Conservation (phyloP, 2,797 vertebrate genomes). For the Distichodus sexfasciatus region DNA sequence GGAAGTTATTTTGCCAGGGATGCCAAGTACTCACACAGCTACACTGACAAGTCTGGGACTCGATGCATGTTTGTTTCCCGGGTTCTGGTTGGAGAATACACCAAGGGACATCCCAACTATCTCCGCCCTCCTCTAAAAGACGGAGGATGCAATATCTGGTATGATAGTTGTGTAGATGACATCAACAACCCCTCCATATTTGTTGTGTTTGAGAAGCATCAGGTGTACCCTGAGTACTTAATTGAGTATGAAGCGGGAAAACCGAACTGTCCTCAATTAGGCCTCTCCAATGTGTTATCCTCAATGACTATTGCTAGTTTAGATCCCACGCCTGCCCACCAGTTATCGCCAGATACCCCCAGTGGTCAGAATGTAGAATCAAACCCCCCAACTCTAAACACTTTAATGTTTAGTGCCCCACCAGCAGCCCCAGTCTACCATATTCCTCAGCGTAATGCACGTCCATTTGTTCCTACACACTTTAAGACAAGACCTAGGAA, state of each 20-base stretch:
- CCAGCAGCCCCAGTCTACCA: background rate
- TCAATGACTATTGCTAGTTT: background rate
- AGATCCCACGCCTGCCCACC: background rate
- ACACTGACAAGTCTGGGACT: constrained; percentile 43
- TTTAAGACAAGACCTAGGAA: background rate
- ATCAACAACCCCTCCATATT: constrained; percentile 44
- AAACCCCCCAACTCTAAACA: background rate
- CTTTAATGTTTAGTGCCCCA: background rate
- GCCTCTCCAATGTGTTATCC: background rate
- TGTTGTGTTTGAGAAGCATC: constrained; percentile 56
- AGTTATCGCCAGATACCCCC: background rate
- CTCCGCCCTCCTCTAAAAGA: constrained; percentile 52
- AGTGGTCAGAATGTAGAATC: background rate
- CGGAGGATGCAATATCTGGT: constrained; percentile 21
- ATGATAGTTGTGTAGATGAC: constrained; percentile 58
- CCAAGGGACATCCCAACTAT: constrained; percentile 59
- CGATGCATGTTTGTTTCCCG: constrained; percentile 77
- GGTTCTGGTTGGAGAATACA: constrained; percentile 77
- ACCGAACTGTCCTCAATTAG: background rate
- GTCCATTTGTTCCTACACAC: background rate
- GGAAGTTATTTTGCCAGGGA: constrained; percentile 85
- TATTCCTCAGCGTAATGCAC: background rate
- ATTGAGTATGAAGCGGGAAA: constrained; percentile 41
- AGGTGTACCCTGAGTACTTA: constrained; percentile 57
- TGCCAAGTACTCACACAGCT: constrained; percentile 76